These are phyloP conservation scores for Tragulus kanchil DNA, from an alignment of 2,113 vertebrate genomes.

Conservation along the genomic window DNA sequence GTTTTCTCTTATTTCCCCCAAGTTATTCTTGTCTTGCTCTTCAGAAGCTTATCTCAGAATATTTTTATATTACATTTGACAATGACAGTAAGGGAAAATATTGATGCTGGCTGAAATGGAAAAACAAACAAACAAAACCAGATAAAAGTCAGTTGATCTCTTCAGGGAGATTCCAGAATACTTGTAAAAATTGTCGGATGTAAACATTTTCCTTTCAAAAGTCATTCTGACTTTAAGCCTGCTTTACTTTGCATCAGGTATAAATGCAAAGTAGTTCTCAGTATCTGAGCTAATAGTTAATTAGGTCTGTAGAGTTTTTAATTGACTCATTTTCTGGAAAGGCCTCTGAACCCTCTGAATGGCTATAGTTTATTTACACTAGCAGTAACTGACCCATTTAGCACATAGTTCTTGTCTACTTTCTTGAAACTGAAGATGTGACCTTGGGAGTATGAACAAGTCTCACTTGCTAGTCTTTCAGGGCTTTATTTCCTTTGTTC, in stretches of 20 bases:
- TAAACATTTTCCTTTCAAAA: slow-evolving; percentile 61
- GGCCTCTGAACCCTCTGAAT: neutral
- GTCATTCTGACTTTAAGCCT: slow-evolving; percentile 28
- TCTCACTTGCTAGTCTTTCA: neutral
- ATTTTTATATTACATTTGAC: slow-evolving; percentile 61
- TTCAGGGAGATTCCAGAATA: slow-evolving; percentile 48
- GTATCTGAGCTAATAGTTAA: neutral
- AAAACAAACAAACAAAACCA: slow-evolving; percentile 55
- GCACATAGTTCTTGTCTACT: neutral
- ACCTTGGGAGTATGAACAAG: neutral
- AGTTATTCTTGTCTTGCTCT: slow-evolving; percentile 35
- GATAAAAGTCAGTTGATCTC: slow-evolving; percentile 22
- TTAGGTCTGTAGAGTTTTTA: neutral
- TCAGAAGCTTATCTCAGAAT: slow-evolving; percentile 58
- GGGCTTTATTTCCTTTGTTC: neutral
- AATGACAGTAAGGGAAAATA: neutral
- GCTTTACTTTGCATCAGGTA: neutral
- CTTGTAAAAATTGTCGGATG: slow-evolving; percentile 42
- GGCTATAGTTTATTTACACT: neutral
- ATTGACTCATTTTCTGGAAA: slow-evolving; percentile 37
- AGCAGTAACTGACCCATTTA: neutral
- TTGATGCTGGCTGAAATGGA: slow-evolving; percentile 52
- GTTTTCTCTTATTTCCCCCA: neutral
- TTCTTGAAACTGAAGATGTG: neutral
- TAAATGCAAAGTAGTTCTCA: neutral